phyloP scores from a whole-genome alignment of 1,140 invertebrate genomes.

The Oedothorax gibbosus region DNA sequence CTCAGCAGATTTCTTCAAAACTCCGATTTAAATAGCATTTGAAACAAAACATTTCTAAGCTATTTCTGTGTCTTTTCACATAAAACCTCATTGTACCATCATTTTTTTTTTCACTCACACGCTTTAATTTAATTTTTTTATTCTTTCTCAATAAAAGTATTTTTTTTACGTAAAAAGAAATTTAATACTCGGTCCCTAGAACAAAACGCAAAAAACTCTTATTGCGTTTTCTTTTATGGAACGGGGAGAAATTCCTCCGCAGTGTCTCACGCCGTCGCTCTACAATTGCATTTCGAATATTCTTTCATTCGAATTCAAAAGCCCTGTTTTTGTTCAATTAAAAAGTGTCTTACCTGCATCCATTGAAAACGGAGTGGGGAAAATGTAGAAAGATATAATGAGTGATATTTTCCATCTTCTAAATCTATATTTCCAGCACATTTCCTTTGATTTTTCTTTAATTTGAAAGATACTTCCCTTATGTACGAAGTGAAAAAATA shows the following conservation, averaged over 20 bases:
- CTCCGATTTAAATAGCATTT: constrained; percentile 31
- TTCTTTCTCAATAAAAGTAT: too few species aligned
- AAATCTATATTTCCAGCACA: constrained; percentile 26
- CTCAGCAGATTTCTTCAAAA: too few species aligned
- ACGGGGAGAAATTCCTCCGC: too few species aligned
- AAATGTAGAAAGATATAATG: not conserved
- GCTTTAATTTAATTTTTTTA: not conserved
- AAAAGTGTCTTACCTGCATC: constrained; percentile 44
- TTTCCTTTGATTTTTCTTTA: constrained; percentile 50
- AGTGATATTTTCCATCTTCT: constrained; percentile 6
- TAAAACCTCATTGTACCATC: not conserved
- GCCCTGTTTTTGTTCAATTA: constrained; percentile 58
- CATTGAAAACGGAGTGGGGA: constrained; percentile 3
- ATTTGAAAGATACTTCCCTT: constrained; percentile 45
- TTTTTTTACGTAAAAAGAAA: too few species aligned
- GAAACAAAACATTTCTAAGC: constrained; percentile 45
- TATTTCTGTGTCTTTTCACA: constrained; percentile 41
- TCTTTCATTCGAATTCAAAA: constrained; percentile 45
- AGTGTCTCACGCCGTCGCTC: not conserved
- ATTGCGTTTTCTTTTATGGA: too few species aligned
- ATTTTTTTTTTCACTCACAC: constrained; percentile 23
- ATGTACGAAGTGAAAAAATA: not conserved
- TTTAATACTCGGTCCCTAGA: too few species aligned
- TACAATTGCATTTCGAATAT: constrained; percentile 4
- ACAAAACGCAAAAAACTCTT: too few species aligned